These are phyloP conservation scores for Pseudopodoces humilis DNA, from an alignment of 2,113 vertebrate genomes.

Conservation along the genomic window DNA sequence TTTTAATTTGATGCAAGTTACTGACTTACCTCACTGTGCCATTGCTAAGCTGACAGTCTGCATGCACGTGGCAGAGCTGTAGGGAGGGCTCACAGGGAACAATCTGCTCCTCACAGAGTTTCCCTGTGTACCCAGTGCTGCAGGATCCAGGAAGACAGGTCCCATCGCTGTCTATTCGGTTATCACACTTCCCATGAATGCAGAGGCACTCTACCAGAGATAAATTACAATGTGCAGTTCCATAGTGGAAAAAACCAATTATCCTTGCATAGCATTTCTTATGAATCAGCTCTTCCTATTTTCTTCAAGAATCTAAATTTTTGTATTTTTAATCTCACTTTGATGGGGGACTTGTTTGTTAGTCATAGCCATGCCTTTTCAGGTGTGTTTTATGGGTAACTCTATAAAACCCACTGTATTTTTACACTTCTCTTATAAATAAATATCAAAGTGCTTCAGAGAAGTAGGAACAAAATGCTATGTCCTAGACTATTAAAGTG, in stretches of 20 bases:
- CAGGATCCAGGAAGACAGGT: conserved; percentile 82
- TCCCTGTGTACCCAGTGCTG: conserved; percentile 71
- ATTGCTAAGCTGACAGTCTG: conserved; percentile 80
- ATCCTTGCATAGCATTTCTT: background rate
- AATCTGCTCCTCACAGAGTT: conserved; percentile 78
- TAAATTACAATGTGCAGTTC: background rate
- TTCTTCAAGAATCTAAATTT: background rate
- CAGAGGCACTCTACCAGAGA: conserved; percentile 82
- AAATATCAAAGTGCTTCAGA: background rate
- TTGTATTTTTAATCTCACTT: background rate
- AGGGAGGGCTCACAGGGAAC: conserved; percentile 71
- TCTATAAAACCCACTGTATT: background rate
- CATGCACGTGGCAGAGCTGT: conserved; percentile 83
- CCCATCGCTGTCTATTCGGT: conserved; percentile 76
- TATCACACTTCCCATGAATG: conserved; percentile 82
- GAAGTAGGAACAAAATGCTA: background rate
- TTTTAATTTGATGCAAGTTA: background rate
- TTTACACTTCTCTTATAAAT: background rate
- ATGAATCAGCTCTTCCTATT: background rate
- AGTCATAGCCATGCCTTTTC: background rate
- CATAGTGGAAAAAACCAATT: background rate
- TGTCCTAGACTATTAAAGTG: background rate
- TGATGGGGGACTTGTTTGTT: background rate
- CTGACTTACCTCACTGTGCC: conserved; percentile 73
- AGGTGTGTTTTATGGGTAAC: background rate